These are phyloP conservation scores for Scomberomorus guttatus DNA, from an alignment of 2,797 vertebrate species.

Conservation along the genomic window DNA sequence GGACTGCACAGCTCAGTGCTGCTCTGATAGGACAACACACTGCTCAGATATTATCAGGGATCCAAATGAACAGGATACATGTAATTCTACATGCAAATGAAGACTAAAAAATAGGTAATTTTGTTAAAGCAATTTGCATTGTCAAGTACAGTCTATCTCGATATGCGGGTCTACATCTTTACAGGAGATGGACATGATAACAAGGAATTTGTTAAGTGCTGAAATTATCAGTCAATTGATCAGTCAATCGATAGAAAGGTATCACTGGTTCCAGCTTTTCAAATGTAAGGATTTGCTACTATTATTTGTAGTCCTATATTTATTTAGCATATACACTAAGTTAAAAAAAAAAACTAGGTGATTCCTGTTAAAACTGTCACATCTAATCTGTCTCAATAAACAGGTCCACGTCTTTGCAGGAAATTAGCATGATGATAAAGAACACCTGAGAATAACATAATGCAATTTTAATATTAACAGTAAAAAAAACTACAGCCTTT, in stretches of 20 bases:
- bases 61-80: background rate
- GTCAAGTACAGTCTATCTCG: background rate
- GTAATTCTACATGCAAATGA: background rate
- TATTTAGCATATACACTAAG: no score
- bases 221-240: no score
- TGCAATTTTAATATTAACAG: background rate
- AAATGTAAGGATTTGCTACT: no score
- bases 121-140: background rate
- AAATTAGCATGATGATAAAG: background rate
- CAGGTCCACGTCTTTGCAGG: no score
- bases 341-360: no score
- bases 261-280: no score
- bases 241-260: no score
- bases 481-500: background rate
- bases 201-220: no score
- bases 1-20: conserved; percentile 37
- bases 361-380: no score
- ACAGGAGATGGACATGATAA: background rate
- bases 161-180: background rate
- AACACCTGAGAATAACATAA: background rate
- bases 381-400: no score
- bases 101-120: background rate
- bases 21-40: conserved; percentile 32
- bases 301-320: no score
- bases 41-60: conserved; percentile 16